Base-by-base conservation (phyloP, 2,888 invertebrate species). In the Drosophila infuscata region DNA sequence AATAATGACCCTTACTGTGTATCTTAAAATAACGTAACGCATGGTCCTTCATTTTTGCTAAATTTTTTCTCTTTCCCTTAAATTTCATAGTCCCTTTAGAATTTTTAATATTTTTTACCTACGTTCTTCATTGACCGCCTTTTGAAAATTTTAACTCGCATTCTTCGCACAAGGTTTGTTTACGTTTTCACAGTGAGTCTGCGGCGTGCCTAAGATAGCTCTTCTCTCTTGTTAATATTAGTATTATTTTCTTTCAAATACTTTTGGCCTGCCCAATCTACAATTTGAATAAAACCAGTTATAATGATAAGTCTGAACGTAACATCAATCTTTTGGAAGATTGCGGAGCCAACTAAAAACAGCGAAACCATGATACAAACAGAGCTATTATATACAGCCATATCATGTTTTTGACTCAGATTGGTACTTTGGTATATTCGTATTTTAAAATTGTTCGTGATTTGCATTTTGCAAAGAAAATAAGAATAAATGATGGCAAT, bases 401-500 rank as follows among this genome's bases (percentile, higher is more conserved):
- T 1, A 9, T n/a, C 20, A n/a, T 20, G 25, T 7, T 46, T n/a
- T 32, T 3, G 17, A 36, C 7, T 11, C 3, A n/a, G 11, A 36
- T 25, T 12, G 0, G 20, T 20, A 32, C 8, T n/a, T n/a, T 3
- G 11, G 6, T 51, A 51, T 5, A 29, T 5, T 5, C 6, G 11
- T 53, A 20, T 35, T 53, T 25, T 15, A 38, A 38, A 41, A 7
- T 32, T 69, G 32, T 41, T 61, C 41, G 48, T 15, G 5, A 7
- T 33, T 30, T 46, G 49, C 7, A 17, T 17, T 49, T 29, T 30
- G 33, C n/a, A n/a, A 20, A 35, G 30, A 67, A 70, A 65, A 36
- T 49, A 60, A 69, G 48, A 68, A 57, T 60, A 58, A 79, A 56
- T 74, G 48, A 59, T 66, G 51, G 54, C 64, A 59, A 65, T 77